Conservation (phyloP, 2,888 invertebrate species). For the Nomada flava region DNA sequence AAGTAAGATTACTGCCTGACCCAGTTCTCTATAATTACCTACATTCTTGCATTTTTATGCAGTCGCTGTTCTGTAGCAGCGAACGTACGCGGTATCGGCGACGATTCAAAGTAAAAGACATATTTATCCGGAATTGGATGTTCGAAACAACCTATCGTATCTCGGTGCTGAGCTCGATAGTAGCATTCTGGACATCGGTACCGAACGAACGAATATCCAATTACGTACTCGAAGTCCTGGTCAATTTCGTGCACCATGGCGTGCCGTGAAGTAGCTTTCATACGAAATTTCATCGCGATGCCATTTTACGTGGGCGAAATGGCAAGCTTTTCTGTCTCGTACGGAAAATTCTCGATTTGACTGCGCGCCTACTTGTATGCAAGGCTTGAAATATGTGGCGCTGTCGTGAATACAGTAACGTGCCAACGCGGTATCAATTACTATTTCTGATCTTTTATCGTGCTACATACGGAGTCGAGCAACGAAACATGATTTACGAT, state of each 20-base stretch:
- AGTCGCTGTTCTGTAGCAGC: neutral
- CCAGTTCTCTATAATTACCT: conserved; percentile 50
- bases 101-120: neutral
- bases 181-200: neutral
- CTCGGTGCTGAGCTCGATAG: neutral
- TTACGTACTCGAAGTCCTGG: conserved; percentile 6
- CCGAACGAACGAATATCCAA: neutral
- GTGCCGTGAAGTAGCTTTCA: conserved; percentile 8
- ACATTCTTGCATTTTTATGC: conserved; percentile 45
- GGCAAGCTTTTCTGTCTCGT: conserved; percentile 8
- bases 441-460: conserved; percentile 55
- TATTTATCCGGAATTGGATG: too few relatives aligned
- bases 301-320: neutral
- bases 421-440: conserved; percentile 45
- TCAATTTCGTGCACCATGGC: conserved; percentile 7
- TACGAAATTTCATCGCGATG: conserved; percentile 12
- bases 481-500: conserved; percentile 53
- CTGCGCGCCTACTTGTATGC: neutral
- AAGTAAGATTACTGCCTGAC: conserved; percentile 51
- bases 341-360: neutral
- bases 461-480: conserved; percentile 32
- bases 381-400: conserved; percentile 19
- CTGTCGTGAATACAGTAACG: conserved; percentile 42
- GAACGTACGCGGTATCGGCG: neutral
- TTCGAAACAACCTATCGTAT: too few relatives aligned